A percentile compares a stretch with the other conserved stretches of the same genome.
Conservation (phyloP, 1,140 invertebrate genomes). For the Drosophila nasuta region DNA sequence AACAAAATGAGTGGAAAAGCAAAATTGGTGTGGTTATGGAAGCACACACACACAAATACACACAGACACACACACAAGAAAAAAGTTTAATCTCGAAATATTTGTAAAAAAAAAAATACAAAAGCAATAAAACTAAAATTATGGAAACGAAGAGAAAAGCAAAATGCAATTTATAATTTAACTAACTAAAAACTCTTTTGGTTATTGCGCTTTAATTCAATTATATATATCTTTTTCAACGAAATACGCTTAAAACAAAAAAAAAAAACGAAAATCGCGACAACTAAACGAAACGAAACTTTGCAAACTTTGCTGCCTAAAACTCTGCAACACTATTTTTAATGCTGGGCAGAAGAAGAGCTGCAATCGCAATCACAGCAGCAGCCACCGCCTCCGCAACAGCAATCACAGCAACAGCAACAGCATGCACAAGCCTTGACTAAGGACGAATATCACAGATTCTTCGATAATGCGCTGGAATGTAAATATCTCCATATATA, state of each 20-base stretch:
- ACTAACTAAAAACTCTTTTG: conserved; percentile 33
- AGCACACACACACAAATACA: conserved; percentile 42
- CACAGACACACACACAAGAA: conserved; percentile 36
- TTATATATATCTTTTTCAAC: conserved; percentile 38
- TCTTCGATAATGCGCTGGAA: conserved; percentile 91
- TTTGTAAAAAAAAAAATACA: conserved; percentile 24
- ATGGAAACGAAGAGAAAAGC: conserved; percentile 22
- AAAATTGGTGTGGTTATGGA: conserved; percentile 52
- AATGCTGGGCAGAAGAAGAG: conserved; percentile 56
- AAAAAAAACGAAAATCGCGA: conserved; percentile 20
- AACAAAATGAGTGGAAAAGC: conserved; percentile 56
- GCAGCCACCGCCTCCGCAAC: conserved; percentile 28
- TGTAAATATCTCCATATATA: conserved; percentile 86
- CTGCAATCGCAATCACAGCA: conserved; percentile 29
- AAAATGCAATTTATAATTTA: background rate
- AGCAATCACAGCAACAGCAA: conserved; percentile 42
- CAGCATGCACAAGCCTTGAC: conserved; percentile 85
- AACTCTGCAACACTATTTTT: conserved; percentile 43
- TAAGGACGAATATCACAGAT: conserved; percentile 91
- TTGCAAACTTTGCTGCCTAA: conserved; percentile 38
- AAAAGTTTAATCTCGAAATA: conserved; percentile 57
- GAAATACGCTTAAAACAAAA: conserved; percentile 49
- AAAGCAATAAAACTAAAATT: conserved; percentile 25
- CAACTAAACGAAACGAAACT: conserved; percentile 33
- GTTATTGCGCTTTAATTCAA: conserved; percentile 41